These are phyloP conservation scores for Lasioglossum calceatum DNA, from an alignment of 2,888 invertebrate genomes.

Conservation along the genomic window DNA sequence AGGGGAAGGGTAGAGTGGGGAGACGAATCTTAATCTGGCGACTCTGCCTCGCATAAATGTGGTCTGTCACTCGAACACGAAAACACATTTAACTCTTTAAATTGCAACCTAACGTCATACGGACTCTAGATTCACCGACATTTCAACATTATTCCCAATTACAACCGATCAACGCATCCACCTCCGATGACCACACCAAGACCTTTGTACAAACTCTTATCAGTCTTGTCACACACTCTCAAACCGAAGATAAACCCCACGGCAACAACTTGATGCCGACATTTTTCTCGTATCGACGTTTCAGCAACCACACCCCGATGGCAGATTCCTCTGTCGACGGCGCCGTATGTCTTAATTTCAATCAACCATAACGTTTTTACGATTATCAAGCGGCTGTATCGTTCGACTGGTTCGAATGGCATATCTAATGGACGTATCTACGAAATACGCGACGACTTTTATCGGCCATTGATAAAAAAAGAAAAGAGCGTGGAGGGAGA, in stretches of 20 bases:
- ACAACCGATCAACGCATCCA: not conserved
- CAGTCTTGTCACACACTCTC: not conserved
- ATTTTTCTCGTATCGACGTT: conserved; percentile 8
- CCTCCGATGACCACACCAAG: not conserved
- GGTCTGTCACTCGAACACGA: not conserved
- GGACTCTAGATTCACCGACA: not conserved
- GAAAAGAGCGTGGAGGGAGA: not conserved
- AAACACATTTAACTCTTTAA: not conserved
- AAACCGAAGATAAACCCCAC: not conserved
- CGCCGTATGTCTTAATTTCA: conserved; percentile 34
- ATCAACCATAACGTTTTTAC: conserved; percentile 12
- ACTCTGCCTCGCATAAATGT: not conserved
- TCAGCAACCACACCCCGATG: not conserved
- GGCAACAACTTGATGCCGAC: not conserved
- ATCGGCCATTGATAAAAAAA: conserved; percentile 20
- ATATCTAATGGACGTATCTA: conserved; percentile 39
- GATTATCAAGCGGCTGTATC: conserved; percentile 35
- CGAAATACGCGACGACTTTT: conserved; percentile 33
- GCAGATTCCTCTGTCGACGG: not conserved
- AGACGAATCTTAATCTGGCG: too few relatives aligned
- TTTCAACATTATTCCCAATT: not conserved
- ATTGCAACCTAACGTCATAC: not conserved
- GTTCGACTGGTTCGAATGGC: conserved; percentile 14
- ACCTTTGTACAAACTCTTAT: not conserved
- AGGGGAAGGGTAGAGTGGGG: too few relatives aligned